Evolutionary conservation across 1,140 invertebrate species (phyloP).

Genomic region (Teleogryllus occipitalis): DNA sequence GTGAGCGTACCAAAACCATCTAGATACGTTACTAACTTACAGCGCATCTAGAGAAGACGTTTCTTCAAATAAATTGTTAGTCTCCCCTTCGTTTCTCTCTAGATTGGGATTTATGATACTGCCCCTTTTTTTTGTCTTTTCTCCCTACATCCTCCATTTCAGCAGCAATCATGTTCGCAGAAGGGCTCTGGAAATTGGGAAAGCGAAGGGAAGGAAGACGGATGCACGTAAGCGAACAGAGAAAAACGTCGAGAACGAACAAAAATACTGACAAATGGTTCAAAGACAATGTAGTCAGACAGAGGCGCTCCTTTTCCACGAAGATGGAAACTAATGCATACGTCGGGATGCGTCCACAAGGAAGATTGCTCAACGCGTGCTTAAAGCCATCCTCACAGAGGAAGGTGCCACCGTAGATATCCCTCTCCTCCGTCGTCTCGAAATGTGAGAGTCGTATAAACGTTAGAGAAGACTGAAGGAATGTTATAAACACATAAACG

Average conservation of each 20-base stretch:
- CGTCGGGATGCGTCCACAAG: not conserved
- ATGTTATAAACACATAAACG: no score
- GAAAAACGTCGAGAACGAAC: not conserved
- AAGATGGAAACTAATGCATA: not conserved
- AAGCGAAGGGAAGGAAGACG: not conserved
- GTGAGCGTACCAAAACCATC: not conserved
- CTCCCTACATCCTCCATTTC: not conserved
- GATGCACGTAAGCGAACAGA: not conserved
- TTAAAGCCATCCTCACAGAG: not conserved
- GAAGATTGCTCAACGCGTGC: not conserved
- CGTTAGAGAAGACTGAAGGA: no score
- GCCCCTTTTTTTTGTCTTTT: not conserved
- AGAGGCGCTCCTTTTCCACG: not conserved
- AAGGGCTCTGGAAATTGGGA: not conserved
- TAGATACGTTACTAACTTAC: not conserved
- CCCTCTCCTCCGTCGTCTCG: no score
- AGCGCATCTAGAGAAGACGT: not conserved
- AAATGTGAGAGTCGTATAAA: no score
- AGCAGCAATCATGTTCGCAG: not conserved
- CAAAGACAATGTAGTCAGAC: not conserved
- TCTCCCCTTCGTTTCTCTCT: not conserved
- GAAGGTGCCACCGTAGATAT: not conserved
- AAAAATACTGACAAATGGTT: not conserved
- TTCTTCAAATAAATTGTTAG: not conserved
- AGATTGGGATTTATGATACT: not conserved